These are phyloP conservation scores for Nixonia krombeini DNA, from an alignment of 1,140 invertebrate species.

Conservation along the genomic window DNA sequence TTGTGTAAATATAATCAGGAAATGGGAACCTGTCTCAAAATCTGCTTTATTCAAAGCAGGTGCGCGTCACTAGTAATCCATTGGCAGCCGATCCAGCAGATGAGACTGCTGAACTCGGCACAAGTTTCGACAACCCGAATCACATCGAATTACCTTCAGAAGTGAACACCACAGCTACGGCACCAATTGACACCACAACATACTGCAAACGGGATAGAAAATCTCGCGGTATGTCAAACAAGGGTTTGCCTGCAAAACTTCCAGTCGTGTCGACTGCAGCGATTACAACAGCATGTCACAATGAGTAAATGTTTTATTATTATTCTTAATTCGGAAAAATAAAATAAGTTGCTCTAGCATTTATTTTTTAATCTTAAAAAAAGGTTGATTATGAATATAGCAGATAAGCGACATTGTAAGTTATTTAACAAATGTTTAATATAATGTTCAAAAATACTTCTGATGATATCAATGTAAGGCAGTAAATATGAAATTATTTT, in stretches of 20 bases:
- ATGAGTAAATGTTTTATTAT: conserved; percentile 55
- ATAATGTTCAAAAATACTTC: background rate
- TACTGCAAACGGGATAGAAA: conserved; percentile 78
- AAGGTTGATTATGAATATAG: conserved; percentile 3
- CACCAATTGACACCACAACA: conserved; percentile 79
- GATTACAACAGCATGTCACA: conserved; percentile 46
- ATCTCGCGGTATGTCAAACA: conserved; percentile 58
- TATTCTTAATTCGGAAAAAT: background rate
- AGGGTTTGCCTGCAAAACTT: conserved; percentile 49
- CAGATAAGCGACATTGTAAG: no score
- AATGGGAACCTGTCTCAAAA: no score
- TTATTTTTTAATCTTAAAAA: background rate
- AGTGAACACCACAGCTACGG: conserved; percentile 57
- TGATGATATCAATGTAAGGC: no score
- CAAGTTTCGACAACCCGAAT: conserved; percentile 82
- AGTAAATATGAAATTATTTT: conserved; percentile 3
- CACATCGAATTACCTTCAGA: conserved; percentile 78
- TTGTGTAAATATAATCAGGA: no score
- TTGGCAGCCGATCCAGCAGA: conserved; percentile 75
- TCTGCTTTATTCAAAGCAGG: conserved; percentile 48
- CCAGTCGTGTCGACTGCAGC: conserved; percentile 35
- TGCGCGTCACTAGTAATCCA: conserved; percentile 85
- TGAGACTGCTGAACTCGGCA: conserved; percentile 74
- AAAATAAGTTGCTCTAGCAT: background rate
- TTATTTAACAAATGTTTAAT: no score